Evolutionary conservation across 2,888 invertebrate species (phyloP), one percentile per base, ranked within the genome.

Genomic region (Lottia scabra): DNA sequence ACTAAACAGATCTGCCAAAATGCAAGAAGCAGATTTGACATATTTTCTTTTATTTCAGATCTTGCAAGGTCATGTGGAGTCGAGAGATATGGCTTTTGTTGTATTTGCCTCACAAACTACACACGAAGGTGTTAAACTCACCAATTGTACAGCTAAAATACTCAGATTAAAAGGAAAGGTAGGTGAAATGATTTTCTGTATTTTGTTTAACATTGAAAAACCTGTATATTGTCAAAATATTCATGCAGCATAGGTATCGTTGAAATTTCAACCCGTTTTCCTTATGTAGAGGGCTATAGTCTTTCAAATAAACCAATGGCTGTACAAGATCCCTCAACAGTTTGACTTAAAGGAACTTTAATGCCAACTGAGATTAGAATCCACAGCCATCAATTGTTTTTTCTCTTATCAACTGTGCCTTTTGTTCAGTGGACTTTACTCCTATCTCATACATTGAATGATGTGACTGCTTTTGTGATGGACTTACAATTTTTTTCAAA

Each of bases 71-170:
- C 79, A 78, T 67, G 78, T 84, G 64, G 86, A 85, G 72, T 80
- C 84, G 30, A 80, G 82, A 72, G 84, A 86, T 67, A 75, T 86
- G 75, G 83, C 84, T 73, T 83, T 86, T 76, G 81, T 81, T 62
- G 78, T 86, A 38, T 85, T 86, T 75, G 84, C 84, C 70, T 84
- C 84, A 67, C 84, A 85, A 74, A 84, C 84, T 75, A 84, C 84
- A 13, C 79, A 81, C 66, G 83, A 83, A 71, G 84, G 84, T 56
- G 84, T 86, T 38, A 80, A 81, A 72, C 80, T 85, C 43, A 85
- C 85, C 43, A 86, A 86, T 74, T 77, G 83, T 65, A 79, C 78
- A 16, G 80, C 83, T 26, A 83, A 77, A 43, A 78, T 86, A 8
- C 79, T 84, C 67, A 79, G 79, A 45, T 83, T 85, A 12, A 79